These are phyloP conservation scores for Lithobates sylvaticus DNA, from an alignment of 2,797 vertebrate species.

Conservation along the genomic window DNA sequence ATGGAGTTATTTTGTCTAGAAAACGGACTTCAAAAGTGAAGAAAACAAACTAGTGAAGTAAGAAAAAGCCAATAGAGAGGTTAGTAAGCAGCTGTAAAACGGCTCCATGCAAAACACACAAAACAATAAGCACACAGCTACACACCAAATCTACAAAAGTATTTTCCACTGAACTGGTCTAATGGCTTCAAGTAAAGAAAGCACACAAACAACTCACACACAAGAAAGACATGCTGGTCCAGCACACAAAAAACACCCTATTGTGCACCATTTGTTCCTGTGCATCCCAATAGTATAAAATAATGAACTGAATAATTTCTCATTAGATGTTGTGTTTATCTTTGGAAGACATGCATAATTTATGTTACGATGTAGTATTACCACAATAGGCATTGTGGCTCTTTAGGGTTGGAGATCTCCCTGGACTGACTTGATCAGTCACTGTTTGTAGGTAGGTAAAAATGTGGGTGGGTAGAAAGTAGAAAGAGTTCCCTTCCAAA, in stretches of 20 bases:
- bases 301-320: neutral
- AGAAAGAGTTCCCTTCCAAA: too few relatives aligned
- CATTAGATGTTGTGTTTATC: too few relatives aligned
- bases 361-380: too few relatives aligned
- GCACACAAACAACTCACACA: slow-evolving; percentile 19
- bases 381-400: neutral
- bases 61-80: slow-evolving; percentile 56
- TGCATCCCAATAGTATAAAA: slow-evolving; percentile 18
- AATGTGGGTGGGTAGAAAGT: too few relatives aligned
- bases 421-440: too few relatives aligned
- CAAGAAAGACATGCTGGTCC: slow-evolving; percentile 31
- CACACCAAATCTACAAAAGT: neutral
- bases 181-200: neutral
- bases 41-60: slow-evolving; percentile 14
- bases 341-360: too few relatives aligned
- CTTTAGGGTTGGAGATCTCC: too few relatives aligned
- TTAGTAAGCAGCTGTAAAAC: slow-evolving; percentile 49
- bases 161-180: neutral
- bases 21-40: slow-evolving; percentile 22
- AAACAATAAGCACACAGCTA: slow-evolving; percentile 21
- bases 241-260: slow-evolving; percentile 36
- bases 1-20: slow-evolving; percentile 37
- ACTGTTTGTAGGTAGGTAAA: too few relatives aligned
- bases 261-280: slow-evolving; percentile 43
- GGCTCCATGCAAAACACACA: slow-evolving; percentile 49